Conservation (phyloP, 2,888 invertebrate species). For the Chydorus sphaericus region DNA sequence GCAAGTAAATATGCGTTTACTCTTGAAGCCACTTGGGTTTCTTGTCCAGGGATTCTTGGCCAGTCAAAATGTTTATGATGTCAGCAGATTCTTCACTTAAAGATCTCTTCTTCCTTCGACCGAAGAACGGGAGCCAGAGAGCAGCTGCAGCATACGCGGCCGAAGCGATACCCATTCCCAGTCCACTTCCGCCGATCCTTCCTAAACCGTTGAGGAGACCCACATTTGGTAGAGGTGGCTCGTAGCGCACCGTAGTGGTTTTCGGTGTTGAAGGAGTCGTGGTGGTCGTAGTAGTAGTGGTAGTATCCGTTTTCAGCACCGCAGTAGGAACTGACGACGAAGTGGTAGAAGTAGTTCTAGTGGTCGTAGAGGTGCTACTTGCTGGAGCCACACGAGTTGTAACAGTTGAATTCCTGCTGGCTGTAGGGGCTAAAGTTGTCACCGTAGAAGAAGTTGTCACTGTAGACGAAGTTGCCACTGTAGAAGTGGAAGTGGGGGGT, state of each 20-base stretch:
- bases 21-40: no score
- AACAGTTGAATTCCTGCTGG: not conserved
- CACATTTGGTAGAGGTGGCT: not conserved
- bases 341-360: not conserved
- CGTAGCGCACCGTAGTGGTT: not conserved
- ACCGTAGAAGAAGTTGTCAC: no score
- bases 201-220: not conserved
- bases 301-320: not conserved
- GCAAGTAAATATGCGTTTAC: no score
- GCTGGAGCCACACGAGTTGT: not conserved
- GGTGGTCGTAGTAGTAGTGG: not conserved
- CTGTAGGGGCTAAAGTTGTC: not conserved
- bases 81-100: no score
- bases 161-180: slow-evolving; percentile 2
- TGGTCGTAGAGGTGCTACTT: not conserved
- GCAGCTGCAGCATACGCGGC: slow-evolving; percentile 9
- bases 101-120: slow-evolving; percentile 8
- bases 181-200: not conserved
- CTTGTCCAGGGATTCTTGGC: no score
- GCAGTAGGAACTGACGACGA: not conserved
- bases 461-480: no score
- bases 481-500: not conserved
- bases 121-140: slow-evolving; percentile 4
- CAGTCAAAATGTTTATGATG: no score
- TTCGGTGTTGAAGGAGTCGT: not conserved